These are phyloP conservation scores for Pelodytes ibericus DNA, from an alignment of 2,797 vertebrate species.

Conservation along the genomic window DNA sequence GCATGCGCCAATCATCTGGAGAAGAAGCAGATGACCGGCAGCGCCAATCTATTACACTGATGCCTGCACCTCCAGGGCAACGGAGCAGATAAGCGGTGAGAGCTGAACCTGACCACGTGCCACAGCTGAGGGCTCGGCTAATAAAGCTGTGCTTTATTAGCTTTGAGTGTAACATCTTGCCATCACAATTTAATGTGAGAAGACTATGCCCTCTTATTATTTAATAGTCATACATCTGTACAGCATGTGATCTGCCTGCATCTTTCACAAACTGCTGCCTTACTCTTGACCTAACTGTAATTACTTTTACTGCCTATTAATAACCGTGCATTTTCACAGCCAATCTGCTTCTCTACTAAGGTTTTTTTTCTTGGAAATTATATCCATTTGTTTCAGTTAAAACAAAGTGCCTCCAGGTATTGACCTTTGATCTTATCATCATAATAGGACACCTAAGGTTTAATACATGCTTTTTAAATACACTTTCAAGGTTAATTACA, in stretches of 20 bases:
- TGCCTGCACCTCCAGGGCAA: too few relatives aligned
- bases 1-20: too few relatives aligned
- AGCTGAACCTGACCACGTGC: too few relatives aligned
- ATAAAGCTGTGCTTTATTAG: too few relatives aligned
- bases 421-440: not conserved
- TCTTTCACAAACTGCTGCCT: not conserved
- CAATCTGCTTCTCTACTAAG: not conserved
- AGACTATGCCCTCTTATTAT: not conserved
- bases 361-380: not conserved
- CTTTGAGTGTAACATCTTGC: too few relatives aligned
- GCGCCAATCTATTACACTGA: too few relatives aligned
- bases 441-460: not conserved
- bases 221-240: not conserved
- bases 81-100: too few relatives aligned
- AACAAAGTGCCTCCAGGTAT: not conserved
- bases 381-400: not conserved
- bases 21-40: too few relatives aligned
- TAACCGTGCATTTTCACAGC: not conserved
- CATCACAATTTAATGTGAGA: not conserved
- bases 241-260: not conserved
- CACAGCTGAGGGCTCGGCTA: too few relatives aligned
- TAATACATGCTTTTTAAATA: not conserved
- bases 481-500: not conserved
- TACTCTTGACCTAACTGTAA: not conserved
- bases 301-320: constrained; percentile 15